Evolutionary conservation across 2,888 invertebrate species (phyloP), one percentile per base, ranked within the genome.

Genomic region (Falcaria lacertinaria): DNA sequence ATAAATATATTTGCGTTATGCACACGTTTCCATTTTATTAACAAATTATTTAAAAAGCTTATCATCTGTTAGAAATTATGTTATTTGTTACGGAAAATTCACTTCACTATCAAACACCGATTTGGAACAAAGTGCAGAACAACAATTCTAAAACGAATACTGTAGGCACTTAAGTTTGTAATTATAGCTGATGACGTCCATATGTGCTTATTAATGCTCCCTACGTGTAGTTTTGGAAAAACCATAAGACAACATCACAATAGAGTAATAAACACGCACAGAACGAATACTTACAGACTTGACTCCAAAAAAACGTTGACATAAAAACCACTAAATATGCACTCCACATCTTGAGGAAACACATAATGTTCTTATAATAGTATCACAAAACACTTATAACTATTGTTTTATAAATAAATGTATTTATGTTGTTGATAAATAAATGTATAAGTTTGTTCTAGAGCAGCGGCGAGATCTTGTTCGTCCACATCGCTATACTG

Each of bases 401-500:
- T 45, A 13, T 3, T 42, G 22, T 41, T 32, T 34, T 15, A 25
- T 41, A 43, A 47, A 38, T 42, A 35, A 1, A 25, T 39, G 17
- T 28, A 35, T 32, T 13, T 33, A 42, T 8, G 32, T 33, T 44
- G 39, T 39, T n/a, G 25, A 40, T 46, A 33, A 42, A 43, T 54
- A 52, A 45, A 45, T n/a, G n/a, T n/a, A n/a, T 44, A 42, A 44
- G 8, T 19, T 22, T 44, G 37, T 34, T 33, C 41, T 44, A 13
- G 37, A 44, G 47, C 45, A 49, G 50, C 53, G 58, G 52, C 55
- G 52, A 53, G 47, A 46, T 37, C 58, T 50, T 48, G 57, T 38
- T 58, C 69, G 70, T 60, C 58, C 57, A 59, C 68, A 67, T 57
- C 45, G 57, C 64, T 52, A 61, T 67, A 86, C 86, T 88, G 86